These are phyloP conservation scores for Caranx melampygus DNA, from an alignment of 2,113 vertebrate species.

Conservation along the genomic window DNA sequence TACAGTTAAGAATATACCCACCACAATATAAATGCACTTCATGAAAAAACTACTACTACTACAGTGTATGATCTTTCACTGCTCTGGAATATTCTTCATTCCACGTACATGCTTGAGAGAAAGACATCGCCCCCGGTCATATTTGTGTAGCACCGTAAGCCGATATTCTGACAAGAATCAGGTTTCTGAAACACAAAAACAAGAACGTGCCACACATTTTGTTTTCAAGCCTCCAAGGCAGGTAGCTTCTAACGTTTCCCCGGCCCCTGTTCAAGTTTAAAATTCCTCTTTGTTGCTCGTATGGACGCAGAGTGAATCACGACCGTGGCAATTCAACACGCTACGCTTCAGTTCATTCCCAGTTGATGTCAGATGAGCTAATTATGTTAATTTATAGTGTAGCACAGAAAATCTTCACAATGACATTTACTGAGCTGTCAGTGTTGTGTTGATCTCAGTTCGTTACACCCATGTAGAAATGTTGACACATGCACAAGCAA, in stretches of 20 bases:
- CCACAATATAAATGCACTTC: not conserved
- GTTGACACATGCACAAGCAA: constrained; percentile 54
- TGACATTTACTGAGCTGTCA: constrained; percentile 39
- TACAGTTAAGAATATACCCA: not conserved
- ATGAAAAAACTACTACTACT: not conserved
- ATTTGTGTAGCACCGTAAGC: constrained; percentile 75
- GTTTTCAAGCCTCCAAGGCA: constrained; percentile 74
- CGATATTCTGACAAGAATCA: constrained; percentile 81
- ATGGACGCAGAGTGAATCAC: constrained; percentile 39
- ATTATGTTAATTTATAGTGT: constrained; percentile 29
- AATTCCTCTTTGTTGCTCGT: constrained; percentile 57
- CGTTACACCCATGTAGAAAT: constrained; percentile 48
- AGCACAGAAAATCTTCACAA: constrained; percentile 20
- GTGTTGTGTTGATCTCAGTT: constrained; percentile 27
- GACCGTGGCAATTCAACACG: constrained; percentile 9
- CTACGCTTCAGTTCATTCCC: not conserved
- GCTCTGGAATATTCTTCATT: constrained; percentile 68
- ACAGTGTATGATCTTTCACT: constrained; percentile 4
- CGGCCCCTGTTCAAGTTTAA: constrained; percentile 52
- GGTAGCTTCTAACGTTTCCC: constrained; percentile 59
- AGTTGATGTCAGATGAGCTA: constrained; percentile 17
- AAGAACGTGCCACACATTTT: constrained; percentile 77
- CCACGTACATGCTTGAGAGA: constrained; percentile 55
- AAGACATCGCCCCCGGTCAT: constrained; percentile 66
- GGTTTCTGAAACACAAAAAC: constrained; percentile 80